Evolutionary conservation across 2,113 vertebrate species (phyloP).

Genomic region (Alexandromys fortis): DNA sequence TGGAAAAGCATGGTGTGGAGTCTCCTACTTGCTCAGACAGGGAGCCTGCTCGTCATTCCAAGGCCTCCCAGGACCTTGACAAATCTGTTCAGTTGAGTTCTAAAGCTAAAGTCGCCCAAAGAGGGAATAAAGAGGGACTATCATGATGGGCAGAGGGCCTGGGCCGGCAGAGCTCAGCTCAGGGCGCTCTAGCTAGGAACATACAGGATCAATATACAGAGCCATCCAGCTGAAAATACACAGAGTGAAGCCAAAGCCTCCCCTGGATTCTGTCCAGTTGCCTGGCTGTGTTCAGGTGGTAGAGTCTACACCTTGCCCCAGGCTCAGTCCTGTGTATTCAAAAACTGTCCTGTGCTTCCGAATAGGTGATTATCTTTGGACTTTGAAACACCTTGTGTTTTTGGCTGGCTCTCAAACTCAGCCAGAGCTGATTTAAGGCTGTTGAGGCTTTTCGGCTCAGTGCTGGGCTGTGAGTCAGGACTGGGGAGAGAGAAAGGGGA

Average conservation of each 20-base stretch:
- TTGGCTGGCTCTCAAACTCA: slow-evolving; percentile 45
- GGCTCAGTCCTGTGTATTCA: background rate
- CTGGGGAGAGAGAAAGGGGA: accelerated
- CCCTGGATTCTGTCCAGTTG: background rate
- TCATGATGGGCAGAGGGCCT: background rate
- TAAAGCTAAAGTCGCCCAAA: background rate
- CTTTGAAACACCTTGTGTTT: slow-evolving; percentile 5
- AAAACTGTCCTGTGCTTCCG: slow-evolving; percentile 7
- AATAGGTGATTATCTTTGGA: slow-evolving; percentile 19
- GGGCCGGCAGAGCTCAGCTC: background rate
- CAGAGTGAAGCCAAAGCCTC: background rate
- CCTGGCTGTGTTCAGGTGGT: background rate
- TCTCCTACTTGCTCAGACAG: background rate
- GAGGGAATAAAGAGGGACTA: too few relatives aligned
- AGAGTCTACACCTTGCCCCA: background rate
- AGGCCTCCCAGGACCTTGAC: background rate
- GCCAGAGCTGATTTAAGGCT: background rate
- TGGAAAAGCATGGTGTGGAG: accelerated
- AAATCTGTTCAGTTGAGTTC: background rate
- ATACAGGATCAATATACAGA: background rate
- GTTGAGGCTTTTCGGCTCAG: background rate
- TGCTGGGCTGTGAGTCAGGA: too few relatives aligned
- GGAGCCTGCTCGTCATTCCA: background rate
- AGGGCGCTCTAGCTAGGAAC: background rate
- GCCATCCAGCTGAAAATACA: background rate